Percentiles rank a stretch among this genome's conserved stretches.
Conservation (phyloP, 2,888 invertebrate species). For the Griposia aprilina region DNA sequence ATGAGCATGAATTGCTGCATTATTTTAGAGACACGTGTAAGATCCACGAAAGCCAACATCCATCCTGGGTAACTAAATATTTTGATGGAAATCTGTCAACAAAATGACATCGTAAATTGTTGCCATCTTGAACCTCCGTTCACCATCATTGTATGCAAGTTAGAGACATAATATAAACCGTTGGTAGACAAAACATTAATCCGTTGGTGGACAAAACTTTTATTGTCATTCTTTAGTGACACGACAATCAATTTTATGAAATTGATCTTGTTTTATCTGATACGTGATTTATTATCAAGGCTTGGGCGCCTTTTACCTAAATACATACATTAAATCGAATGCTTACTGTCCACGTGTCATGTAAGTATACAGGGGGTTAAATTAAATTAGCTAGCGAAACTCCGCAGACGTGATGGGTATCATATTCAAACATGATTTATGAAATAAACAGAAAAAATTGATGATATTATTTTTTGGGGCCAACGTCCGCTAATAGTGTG, state of each 20-base stretch:
- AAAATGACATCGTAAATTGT: slow-evolving; percentile 20
- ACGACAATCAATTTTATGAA: background rate
- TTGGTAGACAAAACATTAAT: slow-evolving; percentile 14
- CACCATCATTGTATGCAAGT: slow-evolving; percentile 12
- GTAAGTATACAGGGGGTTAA: too few species aligned
- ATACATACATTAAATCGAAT: background rate
- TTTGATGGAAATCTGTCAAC: slow-evolving; percentile 43
- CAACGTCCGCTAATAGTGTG: too few species aligned
- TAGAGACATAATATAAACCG: slow-evolving; percentile 5
- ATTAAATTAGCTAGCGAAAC: too few species aligned
- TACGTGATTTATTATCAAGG: background rate
- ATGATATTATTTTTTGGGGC: too few species aligned
- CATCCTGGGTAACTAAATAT: slow-evolving; percentile 43
- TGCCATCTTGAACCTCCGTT: background rate
- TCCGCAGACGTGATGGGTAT: too few species aligned
- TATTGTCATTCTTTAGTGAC: background rate
- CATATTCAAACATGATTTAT: too few species aligned
- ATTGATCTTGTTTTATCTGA: background rate
- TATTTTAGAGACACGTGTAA: slow-evolving; percentile 9
- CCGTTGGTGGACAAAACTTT: background rate
- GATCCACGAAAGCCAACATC: slow-evolving; percentile 1
- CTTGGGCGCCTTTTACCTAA: background rate
- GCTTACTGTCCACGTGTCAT: background rate
- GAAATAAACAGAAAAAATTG: too few species aligned
- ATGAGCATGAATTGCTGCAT: background rate